Evolutionary conservation across 2,797 vertebrate species (phyloP), one percentile per base, ranked within the genome.

Genomic region (Lepilemur septentrionalis): DNA sequence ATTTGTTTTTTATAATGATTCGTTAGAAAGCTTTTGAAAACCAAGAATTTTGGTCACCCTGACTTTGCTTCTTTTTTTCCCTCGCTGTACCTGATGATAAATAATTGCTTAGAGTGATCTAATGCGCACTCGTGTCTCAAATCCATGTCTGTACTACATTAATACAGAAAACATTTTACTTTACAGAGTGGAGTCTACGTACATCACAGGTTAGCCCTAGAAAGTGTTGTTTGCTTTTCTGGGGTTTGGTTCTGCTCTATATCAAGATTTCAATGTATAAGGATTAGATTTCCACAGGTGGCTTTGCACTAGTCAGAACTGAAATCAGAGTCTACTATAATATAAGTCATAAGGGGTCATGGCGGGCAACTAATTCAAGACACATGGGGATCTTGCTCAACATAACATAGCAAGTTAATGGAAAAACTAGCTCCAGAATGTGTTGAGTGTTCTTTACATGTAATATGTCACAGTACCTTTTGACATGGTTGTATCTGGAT

Each of bases 361-460:
- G 15, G 70, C 81, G 63, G 94, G 18, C 32, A 86, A 72, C 35
- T 82, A 92, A 92, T 81, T 96, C 38, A 95, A 95, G 92, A 87
- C 70, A 94, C 14, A 28, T 50, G 63, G 73, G 4, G 15, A 18
- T 78, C 46, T 85, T 94, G 7, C 32, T 43, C 63, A 96, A 72
- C 12, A 25, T 35, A 81, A 92, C 69, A 25, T 9, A 91, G 13
- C 15, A 87, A 79, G 28, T 41, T 89, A 95, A 82, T 70, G 55
- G 83, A 73, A 93, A 96, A 57, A 72, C 73, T 80, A 43, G 25
- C 73, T 89, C 38, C n/a, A 55, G 35, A 83, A 94, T 52, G 15
- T 94, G 55, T 25, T 50, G 43, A 78, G n/a, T 85, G 50, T 84
- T 88, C 52, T 81, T 90, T 89, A 30, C 43, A 46, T 91, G 28